Evolutionary conservation across 2,888 invertebrate species (phyloP), one percentile per base, ranked within the genome.

Genomic region (Caenorhabditis becei): DNA sequence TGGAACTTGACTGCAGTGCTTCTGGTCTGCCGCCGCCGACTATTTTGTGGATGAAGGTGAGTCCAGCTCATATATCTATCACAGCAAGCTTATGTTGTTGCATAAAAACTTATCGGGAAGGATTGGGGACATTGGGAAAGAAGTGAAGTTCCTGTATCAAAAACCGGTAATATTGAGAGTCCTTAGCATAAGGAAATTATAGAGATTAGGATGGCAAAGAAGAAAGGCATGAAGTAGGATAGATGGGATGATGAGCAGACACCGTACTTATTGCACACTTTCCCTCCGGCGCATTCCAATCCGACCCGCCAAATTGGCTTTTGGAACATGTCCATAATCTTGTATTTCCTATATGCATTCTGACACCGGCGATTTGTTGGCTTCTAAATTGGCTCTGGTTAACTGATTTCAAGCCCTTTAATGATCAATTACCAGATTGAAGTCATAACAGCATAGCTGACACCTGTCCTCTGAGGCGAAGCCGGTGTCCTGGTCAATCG

Each of bases 1-100:
- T 94, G 2, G 91, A 92, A 54, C 88, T 94, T 18, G 92, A 93
- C 0, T 94, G 94, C 90, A 83, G 89, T 0, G 93, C 92, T 0
- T 83, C 83, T 5, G 94, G 93, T 0, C 88, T 91, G 0, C 94
- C 94, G 0, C 53, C 85, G 0, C 94, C 94, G 0, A 82, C 86
- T 0, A 89, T 94, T 3, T 86, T 86, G 1, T 94, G 94, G 94
- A 83, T 89, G 1, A 91, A 92, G 89, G 91, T 91, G 28, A 71
- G 83, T 67, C 23, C 62, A 53, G 37, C 62, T 61, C 18, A 70
- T 32, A 44, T 37, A 23, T 8, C 35, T 41, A 59, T 23, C 59
- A 59, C 59, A 37, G 41, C 20, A 2, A 24, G 41, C 59, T 41
- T 18, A 47, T 24, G 16, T 35, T 4, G 59, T 54, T 54, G 23